Base-by-base conservation (phyloP, 2,113 vertebrate genomes). In the Anguilla rostrata region DNA sequence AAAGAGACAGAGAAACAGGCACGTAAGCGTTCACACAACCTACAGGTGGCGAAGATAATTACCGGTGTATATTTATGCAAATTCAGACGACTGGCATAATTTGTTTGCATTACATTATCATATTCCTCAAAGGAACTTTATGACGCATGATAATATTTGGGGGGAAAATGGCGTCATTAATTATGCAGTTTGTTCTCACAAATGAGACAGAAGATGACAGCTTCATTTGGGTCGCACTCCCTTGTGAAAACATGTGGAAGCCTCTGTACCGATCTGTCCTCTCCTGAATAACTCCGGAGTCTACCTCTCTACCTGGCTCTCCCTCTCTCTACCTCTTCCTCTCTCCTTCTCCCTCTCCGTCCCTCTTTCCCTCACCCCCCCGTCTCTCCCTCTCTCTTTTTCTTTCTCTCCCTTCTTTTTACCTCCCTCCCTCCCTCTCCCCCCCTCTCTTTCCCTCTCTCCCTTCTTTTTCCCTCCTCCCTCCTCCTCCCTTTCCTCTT, bases 361-460 rank as follows among this genome's bases (percentile, higher is more conserved):
- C 16, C 6, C 20, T 71, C 63, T n/a, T 20, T 71, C 63, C n/a
- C 26, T 71, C 63, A 5, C 63, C n/a, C 94, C 93, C 85, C 94
- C 82, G 92, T 92, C 0, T 93, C 92, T 78, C 8, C 78, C 26
- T 9, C 22, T 46, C 16, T 16, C 43, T 1, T 5, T 2, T 43
- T 9, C 15, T 60, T 14, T 18, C 39, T 0, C 9, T 46, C 8
- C 57, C 57, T 20, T 60, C 57, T 60, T 12, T 60, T 12, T 60
- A 3, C 57, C 14, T 4, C 57, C 14, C 57, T 12, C 57, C 2
- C 43, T 46, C 12, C 79, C 26, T 9, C 22, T 9, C 18, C 9
- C 15, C 3, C 20, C 18, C 63, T 71, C 63, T n/a, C 26, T 71
- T n/a, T n/a, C n/a, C n/a, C n/a, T 18, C 39, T 0, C 9, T 46